Base-by-base conservation (phyloP, 92 coral and sea anemone species). In the Virgularia gustaviana region DNA sequence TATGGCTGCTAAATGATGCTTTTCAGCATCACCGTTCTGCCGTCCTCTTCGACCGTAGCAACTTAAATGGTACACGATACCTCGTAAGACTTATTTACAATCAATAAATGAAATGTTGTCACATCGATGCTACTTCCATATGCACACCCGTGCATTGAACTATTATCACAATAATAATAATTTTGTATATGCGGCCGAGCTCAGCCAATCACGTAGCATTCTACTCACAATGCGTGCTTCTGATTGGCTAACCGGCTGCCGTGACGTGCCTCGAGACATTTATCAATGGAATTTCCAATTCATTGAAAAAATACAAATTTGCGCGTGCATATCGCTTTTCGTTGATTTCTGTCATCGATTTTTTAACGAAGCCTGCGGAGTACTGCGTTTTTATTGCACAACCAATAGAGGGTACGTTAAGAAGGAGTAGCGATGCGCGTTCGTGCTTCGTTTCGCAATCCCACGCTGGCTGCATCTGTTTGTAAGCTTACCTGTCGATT, bases 71-170 rank as follows among this genome's bases (percentile, higher is more conserved):
- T n/a, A n/a, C n/a, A n/a, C n/a, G n/a, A n/a, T n/a, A n/a, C n/a
- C n/a, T n/a, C 47, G 23, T 11, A 68, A 59, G 75, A 31, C 33
- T 30, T 68, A 68, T 68, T 66, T 68, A 68, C 75, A 68, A 68
- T 9, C 60, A 23, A 49, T 27, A 49, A 68, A 12, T 24, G 61
- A 28, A 43, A 68, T 57, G 75, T 49, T 51, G 75, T 29, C 34
- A 49, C 59, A 68, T 44, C 42, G 31, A 49, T 52, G 22, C 25
- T 31, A 51, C 61, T 68, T 49, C 60, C 25, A 68, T 68, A 49
- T 68, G 75, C 75, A 67, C 74, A 68, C 75, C 75, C 75, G 75
- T 68, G 61, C n/a, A 49, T 68, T 25, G 27, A 66, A 57, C 73
- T 34, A 49, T 68, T 4, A 15, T 15, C 4, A 5, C 22, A 56